Base-by-base conservation (phyloP, 2,888 invertebrate species). In the Xanthorhoe spadicearia region DNA sequence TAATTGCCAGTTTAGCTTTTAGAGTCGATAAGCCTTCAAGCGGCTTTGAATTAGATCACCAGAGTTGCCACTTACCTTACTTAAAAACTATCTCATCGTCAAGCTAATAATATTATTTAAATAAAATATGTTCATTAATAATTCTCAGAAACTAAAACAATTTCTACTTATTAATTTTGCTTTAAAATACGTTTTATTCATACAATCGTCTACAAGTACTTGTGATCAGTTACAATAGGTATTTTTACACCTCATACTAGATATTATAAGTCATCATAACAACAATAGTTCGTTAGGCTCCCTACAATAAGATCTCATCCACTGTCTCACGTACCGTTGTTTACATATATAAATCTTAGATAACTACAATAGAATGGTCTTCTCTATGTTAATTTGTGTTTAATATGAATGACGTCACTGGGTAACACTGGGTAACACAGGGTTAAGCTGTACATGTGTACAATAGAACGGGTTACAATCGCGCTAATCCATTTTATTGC, bases 321-420 rank as follows among this genome's bases (percentile, higher is more conserved):
- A 50, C 71, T 81, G 83, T 89, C 88, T 86, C 86, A 84, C 84
- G 81, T 78, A 76, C 61, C 63, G 76, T 76, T 91, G 91, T 92
- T 90, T 90, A 92, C 87, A 86, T 84, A 86, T 83, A 90, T 91
- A 91, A 91, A 91, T 91, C 90, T 90, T 79, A 83, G 77, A 76
- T 75, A 81, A 81, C 77, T 79, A 89, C 86, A 88, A 89, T 82
- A 69, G 80, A 70, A 73, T 84, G 83, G 82, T 83, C 85, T 82
- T 85, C 86, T 87, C 85, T 90, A 92, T 92, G 90, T 90, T 92
- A 92, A 92, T 92, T 90, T 88, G 87, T 87, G 88, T 90, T 91
- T 89, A 89, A 91, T 91, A 83, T 88, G 87, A 89, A 71, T 89
- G 82, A 59, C 35, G 46, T 43, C 55, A 46, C 35, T 32, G 32